Percentiles rank a stretch among this genome's conserved stretches.
Evolutionary conservation across 2,888 invertebrate species (phyloP).

Genomic region (Diplolepis rosae): DNA sequence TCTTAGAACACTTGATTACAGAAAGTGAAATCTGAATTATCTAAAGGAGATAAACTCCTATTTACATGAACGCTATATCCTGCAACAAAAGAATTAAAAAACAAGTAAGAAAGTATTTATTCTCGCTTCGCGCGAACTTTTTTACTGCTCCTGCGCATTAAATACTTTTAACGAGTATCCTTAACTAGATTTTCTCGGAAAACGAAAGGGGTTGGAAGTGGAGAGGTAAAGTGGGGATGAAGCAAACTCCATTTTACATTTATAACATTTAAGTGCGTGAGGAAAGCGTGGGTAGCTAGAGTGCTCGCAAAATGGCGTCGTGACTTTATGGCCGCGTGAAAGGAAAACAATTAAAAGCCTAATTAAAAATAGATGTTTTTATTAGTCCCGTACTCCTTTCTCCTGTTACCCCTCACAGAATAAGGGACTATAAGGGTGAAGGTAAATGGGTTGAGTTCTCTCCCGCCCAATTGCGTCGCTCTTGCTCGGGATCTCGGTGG

Average conservation of each 20-base stretch:
- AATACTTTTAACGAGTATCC: slow-evolving; percentile 16
- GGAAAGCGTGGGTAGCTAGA: slow-evolving; percentile 3
- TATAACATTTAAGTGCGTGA: slow-evolving; percentile 12
- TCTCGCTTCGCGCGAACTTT: neutral
- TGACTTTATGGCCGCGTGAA: slow-evolving; percentile 31
- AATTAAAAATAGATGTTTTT: slow-evolving; percentile 60
- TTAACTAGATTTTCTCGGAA: neutral
- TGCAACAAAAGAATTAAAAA: neutral
- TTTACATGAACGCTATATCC: neutral
- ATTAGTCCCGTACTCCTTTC: slow-evolving; percentile 44
- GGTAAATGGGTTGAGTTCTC: slow-evolving; percentile 54
- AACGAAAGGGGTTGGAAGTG: neutral
- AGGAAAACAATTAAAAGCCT: slow-evolving; percentile 52
- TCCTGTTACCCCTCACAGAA: slow-evolving; percentile 35
- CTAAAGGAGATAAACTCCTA: neutral
- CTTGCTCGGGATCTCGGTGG: slow-evolving; percentile 43
- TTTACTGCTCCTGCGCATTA: neutral
- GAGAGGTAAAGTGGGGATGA: neutral
- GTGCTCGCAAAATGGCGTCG: slow-evolving; percentile 39
- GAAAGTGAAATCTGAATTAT: neutral
- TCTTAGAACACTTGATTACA: neutral
- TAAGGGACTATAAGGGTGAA: slow-evolving; percentile 36
- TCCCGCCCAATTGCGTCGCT: slow-evolving; percentile 45
- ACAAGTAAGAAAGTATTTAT: neutral
- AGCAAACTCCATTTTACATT: slow-evolving; percentile 4